phyloP scores from a whole-genome alignment of 2,888 invertebrate species.

The Gibbula magus region DNA sequence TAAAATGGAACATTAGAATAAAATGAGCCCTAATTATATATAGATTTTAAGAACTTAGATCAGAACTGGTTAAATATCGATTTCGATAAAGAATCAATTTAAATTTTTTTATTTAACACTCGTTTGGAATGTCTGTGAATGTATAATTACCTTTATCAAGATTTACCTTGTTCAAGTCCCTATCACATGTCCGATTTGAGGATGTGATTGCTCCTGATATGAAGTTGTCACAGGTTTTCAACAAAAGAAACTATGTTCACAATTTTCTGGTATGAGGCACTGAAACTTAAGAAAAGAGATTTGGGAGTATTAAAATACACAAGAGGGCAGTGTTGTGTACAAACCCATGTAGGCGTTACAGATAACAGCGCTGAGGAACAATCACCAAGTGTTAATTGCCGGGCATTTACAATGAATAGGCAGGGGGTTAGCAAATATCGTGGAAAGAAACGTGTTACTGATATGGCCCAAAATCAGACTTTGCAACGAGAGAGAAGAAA shows the following conservation, averaged over 20 bases:
- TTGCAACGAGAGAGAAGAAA: neutral
- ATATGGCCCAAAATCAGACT: neutral
- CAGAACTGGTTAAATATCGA: neutral
- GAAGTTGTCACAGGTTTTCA: neutral
- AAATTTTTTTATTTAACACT: neutral
- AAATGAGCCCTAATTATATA: neutral
- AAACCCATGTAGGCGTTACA: neutral
- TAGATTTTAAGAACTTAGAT: neutral
- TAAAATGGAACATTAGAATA: neutral
- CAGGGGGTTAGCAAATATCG: neutral
- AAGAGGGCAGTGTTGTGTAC: neutral
- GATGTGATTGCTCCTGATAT: neutral
- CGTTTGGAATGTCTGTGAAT: neutral
- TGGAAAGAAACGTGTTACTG: neutral
- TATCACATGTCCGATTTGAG: neutral
- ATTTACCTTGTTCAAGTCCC: neutral
- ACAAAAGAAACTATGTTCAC: conserved; percentile 2
- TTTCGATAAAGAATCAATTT: neutral
- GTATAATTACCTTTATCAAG: neutral
- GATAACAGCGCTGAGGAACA: neutral
- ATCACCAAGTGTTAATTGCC: neutral
- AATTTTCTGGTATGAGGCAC: neutral
- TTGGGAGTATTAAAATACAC: neutral
- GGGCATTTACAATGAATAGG: neutral
- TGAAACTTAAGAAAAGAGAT: neutral